Evolutionary conservation across 2,888 invertebrate species (phyloP), one percentile per base, ranked within the genome.

Genomic region (Osmoderma eremita): DNA sequence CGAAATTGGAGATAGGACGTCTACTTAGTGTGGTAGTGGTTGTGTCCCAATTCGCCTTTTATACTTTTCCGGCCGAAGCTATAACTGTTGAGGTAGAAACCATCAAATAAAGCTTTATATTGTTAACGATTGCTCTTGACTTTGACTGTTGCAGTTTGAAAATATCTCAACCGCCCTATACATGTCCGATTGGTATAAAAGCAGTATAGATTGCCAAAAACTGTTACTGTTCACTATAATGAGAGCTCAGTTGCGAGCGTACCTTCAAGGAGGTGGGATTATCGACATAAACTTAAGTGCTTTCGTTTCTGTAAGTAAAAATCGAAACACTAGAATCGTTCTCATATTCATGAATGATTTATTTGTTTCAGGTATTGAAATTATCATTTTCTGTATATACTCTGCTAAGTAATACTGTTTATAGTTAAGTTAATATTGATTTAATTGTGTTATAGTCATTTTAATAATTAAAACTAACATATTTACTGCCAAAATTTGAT

Each of bases 341-440:
- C 24, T 24, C 24, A 24, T 24, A 24, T 24, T 24, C n/a, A n/a
- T n/a, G n/a, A n/a, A n/a, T n/a, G n/a, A n/a, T n/a, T n/a, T n/a
- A 30, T 30, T 36, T 6, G 15, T 65, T 54, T 36, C 36, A 65
- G 65, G 65, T 65, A 30, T n/a, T 65, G 24, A 24, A 36, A 24
- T 54, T 45, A 30, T 17, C 54, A 4, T 65, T 49, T 49, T 49
- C 49, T 1, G 17, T 50, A 12, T 39, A 39, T 38, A 22, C 49
- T 5, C 10, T 49, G n/a, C 22, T 49, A 22, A n/a, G 20, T 0
- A 20, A 49, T 18, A 18, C 30, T 30, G 30, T 30, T 30, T 30
- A 30, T 30, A 6, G 30, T 30, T 30, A 6, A 30, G 30, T 30
- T 5, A 30, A 30, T 30, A 1, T 6, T 30, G 6, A 8, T 30